phyloP scores from a whole-genome alignment of 1,140 invertebrate species.

The Bombus terrestris region DNA sequence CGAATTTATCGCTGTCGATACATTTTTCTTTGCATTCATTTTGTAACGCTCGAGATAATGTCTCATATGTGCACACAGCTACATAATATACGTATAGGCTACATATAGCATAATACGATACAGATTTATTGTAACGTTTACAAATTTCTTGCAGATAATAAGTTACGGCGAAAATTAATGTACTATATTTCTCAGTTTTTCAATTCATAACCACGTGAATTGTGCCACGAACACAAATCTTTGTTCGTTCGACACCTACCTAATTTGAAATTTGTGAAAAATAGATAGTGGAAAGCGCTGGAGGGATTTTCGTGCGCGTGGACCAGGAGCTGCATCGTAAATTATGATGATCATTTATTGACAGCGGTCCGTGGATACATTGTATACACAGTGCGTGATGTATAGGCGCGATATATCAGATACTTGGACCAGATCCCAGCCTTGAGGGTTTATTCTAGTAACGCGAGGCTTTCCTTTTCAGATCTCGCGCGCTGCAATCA shows the following conservation, averaged over 20 bases:
- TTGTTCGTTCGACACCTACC: neutral
- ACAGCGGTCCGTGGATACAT: neutral
- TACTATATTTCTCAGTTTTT: neutral
- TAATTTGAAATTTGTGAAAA: neutral
- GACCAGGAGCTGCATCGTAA: neutral
- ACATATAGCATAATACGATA: neutral
- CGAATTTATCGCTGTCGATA: constrained; percentile 18
- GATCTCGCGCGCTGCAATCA: constrained; percentile 11
- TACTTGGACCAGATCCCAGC: constrained; percentile 49
- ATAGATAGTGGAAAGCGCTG: neutral
- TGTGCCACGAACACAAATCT: neutral
- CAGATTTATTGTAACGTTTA: neutral
- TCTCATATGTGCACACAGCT: too few relatives aligned
- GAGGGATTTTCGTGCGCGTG: too few relatives aligned
- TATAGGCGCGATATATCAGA: constrained; percentile 24
- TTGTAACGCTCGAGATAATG: neutral
- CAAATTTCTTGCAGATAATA: neutral
- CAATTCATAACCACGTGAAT: neutral
- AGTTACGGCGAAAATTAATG: neutral
- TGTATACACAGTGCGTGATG: neutral
- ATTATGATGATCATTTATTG: constrained; percentile 33
- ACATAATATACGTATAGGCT: neutral
- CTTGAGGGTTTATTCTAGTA: constrained; percentile 55
- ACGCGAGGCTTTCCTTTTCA: constrained; percentile 40
- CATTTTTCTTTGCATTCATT: neutral